Conservation (phyloP, 2,888 invertebrate genomes). For the Conchocele bisecta region DNA sequence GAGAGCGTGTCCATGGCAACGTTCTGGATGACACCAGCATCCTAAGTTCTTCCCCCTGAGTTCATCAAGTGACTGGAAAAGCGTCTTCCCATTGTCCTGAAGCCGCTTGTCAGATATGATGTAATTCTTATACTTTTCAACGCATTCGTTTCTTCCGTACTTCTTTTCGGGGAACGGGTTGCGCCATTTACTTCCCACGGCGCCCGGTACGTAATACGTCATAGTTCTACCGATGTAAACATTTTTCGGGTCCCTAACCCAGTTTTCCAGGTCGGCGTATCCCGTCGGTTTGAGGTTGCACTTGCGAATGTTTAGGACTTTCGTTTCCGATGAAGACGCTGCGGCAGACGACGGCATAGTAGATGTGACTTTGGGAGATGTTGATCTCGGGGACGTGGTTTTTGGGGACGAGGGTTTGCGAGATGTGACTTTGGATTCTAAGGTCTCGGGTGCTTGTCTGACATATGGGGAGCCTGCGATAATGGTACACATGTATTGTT, state of each 20-base stretch:
- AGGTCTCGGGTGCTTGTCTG: too few species aligned
- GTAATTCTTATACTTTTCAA: constrained; percentile 45
- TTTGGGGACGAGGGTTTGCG: too few species aligned
- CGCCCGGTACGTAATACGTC: constrained; percentile 57
- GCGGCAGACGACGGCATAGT: too few species aligned
- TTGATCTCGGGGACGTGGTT: too few species aligned
- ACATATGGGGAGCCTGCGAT: too few species aligned
- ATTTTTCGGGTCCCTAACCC: constrained; percentile 51
- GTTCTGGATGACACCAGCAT: constrained; percentile 64
- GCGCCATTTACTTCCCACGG: constrained; percentile 60
- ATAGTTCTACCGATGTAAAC: constrained; percentile 62
- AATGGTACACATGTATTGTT: too few species aligned
- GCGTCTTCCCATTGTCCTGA: constrained; percentile 49
- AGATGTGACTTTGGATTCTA: too few species aligned
- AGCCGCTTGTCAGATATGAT: constrained; percentile 34
- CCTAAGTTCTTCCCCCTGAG: constrained; percentile 60
- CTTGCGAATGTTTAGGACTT: constrained; percentile 48
- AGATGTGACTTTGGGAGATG: too few species aligned
- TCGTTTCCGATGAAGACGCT: too few species aligned
- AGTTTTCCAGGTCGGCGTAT: constrained; percentile 53
- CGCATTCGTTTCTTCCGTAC: constrained; percentile 30
- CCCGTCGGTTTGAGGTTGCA: constrained; percentile 41
- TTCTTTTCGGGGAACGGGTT: constrained; percentile 55
- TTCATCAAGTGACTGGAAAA: constrained; percentile 55
- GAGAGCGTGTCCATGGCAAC: constrained; percentile 60